Conservation (phyloP, 2,888 invertebrate species). For the Caenorhabditis sp. region DNA sequence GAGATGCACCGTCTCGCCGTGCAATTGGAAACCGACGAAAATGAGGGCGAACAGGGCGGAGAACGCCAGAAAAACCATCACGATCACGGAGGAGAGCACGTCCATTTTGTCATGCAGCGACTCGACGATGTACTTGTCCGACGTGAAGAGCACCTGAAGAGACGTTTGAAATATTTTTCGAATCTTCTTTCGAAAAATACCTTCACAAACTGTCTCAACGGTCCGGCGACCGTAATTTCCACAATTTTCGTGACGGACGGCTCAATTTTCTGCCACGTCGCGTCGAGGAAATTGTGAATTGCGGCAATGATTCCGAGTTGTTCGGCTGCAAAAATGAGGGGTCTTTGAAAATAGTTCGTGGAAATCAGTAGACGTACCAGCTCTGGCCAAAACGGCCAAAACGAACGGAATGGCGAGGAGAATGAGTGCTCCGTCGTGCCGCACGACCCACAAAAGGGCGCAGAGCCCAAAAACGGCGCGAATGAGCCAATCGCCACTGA, state of each 20-base stretch:
- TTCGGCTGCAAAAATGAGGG: too few relatives aligned
- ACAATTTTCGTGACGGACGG: slow-evolving; percentile 67
- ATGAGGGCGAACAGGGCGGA: slow-evolving; percentile 69
- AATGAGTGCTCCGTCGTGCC: slow-evolving; percentile 73
- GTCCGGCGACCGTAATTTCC: slow-evolving; percentile 76
- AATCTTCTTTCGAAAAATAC: too few relatives aligned
- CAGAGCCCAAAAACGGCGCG: slow-evolving; percentile 66
- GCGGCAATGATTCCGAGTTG: slow-evolving; percentile 66
- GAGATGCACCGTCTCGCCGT: slow-evolving; percentile 75
- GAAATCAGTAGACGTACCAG: slow-evolving; percentile 57
- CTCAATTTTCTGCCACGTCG: slow-evolving; percentile 57
- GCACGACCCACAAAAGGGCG: slow-evolving; percentile 73
- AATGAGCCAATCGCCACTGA: slow-evolving; percentile 63
- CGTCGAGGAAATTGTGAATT: slow-evolving; percentile 39
- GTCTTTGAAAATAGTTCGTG: too few relatives aligned
- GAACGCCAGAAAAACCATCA: slow-evolving; percentile 74
- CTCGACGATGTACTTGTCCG: slow-evolving; percentile 64
- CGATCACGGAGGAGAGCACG: slow-evolving; percentile 75
- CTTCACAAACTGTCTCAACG: slow-evolving; percentile 77
- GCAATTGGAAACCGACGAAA: slow-evolving; percentile 76
- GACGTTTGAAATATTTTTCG: too few relatives aligned
- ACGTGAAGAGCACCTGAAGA: slow-evolving; percentile 71
- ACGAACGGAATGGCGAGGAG: slow-evolving; percentile 71
- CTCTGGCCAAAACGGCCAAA: slow-evolving; percentile 62
- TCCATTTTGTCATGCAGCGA: slow-evolving; percentile 71